Conservation (phyloP, 2,888 invertebrate genomes). For the Tolmerus cingulatus region DNA sequence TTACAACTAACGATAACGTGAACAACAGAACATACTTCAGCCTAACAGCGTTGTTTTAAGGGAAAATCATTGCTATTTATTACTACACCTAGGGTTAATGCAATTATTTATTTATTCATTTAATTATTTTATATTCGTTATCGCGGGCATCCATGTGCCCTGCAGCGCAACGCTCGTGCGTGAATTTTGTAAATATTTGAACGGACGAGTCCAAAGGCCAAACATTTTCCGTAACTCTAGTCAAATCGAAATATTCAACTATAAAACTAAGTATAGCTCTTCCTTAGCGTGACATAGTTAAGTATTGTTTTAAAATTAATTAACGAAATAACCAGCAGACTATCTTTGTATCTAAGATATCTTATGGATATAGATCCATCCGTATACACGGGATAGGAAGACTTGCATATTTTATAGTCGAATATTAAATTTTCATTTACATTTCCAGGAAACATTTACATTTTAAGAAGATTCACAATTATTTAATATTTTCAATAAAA, state of each 20-base stretch:
- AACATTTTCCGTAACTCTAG: neutral
- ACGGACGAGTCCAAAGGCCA: neutral
- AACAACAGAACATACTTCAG: neutral
- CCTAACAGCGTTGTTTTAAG: constrained; percentile 34
- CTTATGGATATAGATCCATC: neutral
- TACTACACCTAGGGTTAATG: constrained; percentile 25
- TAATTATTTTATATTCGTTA: constrained; percentile 26
- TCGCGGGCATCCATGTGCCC: neutral
- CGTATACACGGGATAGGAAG: neutral
- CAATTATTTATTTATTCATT: constrained; percentile 29
- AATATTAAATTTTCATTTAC: neutral
- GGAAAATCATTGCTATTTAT: constrained; percentile 34
- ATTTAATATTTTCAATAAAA: constrained; percentile 33
- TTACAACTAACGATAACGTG: constrained; percentile 8
- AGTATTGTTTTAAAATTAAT: neutral
- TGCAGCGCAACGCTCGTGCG: neutral
- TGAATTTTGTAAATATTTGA: constrained; percentile 30
- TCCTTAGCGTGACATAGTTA: neutral
- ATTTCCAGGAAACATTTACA: neutral
- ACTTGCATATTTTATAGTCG: neutral
- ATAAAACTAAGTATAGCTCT: neutral
- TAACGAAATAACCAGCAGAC: neutral
- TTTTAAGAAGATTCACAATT: constrained; percentile 9
- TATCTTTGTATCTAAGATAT: neutral
- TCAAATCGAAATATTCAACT: constrained; percentile 11